Conservation (phyloP, 2,797 vertebrate species). For the Nothura maculosa region DNA sequence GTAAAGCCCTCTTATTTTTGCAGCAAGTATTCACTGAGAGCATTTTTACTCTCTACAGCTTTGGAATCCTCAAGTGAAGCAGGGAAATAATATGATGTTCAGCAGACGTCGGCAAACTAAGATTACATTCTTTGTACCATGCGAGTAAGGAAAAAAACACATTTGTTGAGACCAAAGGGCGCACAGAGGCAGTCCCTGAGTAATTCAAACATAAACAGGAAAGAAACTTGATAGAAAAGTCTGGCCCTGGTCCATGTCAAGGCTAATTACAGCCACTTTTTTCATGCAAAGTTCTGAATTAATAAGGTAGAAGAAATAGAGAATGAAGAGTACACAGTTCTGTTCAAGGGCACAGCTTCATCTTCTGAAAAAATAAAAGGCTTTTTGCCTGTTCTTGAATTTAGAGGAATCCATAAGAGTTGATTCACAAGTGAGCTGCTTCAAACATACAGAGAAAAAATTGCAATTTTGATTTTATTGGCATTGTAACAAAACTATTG, state of each 20-base stretch:
- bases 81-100: slow-evolving; percentile 75
- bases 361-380: neutral
- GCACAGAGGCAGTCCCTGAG: slow-evolving; percentile 67
- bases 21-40: neutral
- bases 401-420: slow-evolving; percentile 36
- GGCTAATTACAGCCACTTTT: slow-evolving; percentile 77
- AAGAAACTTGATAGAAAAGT: slow-evolving; percentile 82
- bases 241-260: slow-evolving; percentile 73
- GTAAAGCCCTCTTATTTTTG: neutral
- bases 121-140: slow-evolving; percentile 80
- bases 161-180: slow-evolving; percentile 70
- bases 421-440: neutral
- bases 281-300: slow-evolving; percentile 73
- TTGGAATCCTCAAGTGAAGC: slow-evolving; percentile 64
- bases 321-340: slow-evolving; percentile 5
- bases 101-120: slow-evolving; percentile 75
- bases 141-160: slow-evolving; percentile 53
- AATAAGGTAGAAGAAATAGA: slow-evolving; percentile 66
- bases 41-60: slow-evolving; percentile 2
- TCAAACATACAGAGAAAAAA: neutral
- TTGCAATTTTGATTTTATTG: neutral
- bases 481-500: neutral
- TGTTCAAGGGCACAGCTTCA: slow-evolving; percentile 39
- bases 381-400: slow-evolving; percentile 5
- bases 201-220: slow-evolving; percentile 83